Evolutionary conservation across 1,140 invertebrate species (phyloP), one percentile per base, ranked within the genome.

Genomic region (Cydia amplana): DNA sequence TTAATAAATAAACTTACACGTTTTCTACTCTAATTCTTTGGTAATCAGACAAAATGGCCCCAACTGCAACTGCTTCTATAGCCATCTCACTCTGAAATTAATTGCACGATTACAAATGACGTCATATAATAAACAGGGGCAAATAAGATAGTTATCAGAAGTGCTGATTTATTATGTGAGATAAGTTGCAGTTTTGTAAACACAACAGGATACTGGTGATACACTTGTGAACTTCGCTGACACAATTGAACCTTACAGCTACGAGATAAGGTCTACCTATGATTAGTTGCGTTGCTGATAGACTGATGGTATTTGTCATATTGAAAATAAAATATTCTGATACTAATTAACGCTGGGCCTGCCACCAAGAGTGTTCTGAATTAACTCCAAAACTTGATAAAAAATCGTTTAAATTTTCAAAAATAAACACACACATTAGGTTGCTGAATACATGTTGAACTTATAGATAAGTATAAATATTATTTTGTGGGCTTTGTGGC

Each of bases 1-100:
- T n/a, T 72, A 78, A n/a, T 18, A 73, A 49, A 74, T 40, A 76
- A 72, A 94, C 96, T 95, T 96, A 98, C 95, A 99, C 98, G 96
- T 99, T 98, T 95, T 99, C 98, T 75, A 99, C 98, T 86, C 99
- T 95, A 82, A 98, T 95, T 93, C 98, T 95, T 94, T 99, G 99
- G 94, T 99, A 99, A 93, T 99, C 97, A 77, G 98, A 99, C 76
- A 99, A 94, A 91, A 99, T 99, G 78, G 99, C 99, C 78, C 99
- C 99, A 81, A 98, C 97, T 77, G 98, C 96, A 75, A 99, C 98
- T 79, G 96, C 99, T 91, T 99, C 97, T 90, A 98, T 95, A 83
- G 96, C 93, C 82, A 97, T 93, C 88, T 96, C 95, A 85, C 96
- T 94, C 96, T 98, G 88, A 85, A 94, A 94, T 81, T 82, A 83